Percentiles rank a stretch among this genome's conserved stretches.
Evolutionary conservation across 2,797 vertebrate genomes (phyloP).

Genomic region (Coregonus ussuriensis): DNA sequence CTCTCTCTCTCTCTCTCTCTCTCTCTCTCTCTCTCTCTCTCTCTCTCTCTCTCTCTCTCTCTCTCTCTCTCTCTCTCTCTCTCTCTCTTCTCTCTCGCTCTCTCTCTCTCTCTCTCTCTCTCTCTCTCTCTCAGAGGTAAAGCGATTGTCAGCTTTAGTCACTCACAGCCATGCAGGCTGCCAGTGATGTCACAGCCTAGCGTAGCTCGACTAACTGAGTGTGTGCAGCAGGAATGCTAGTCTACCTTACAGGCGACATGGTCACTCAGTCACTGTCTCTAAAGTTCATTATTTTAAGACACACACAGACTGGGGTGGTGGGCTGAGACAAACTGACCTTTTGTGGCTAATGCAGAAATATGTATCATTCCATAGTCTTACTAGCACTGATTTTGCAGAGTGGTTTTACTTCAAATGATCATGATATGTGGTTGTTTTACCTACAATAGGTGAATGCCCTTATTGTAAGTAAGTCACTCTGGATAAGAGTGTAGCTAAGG

Average conservation of each 20-base stretch:
- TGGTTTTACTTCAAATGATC: background rate
- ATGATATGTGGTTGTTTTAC: background rate
- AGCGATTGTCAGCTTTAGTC: conserved; percentile 66
- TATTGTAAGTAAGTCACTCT: background rate
- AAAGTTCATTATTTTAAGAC: conserved; percentile 36
- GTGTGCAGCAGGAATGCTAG: conserved; percentile 34
- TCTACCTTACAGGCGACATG: background rate
- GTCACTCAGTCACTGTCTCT: conserved; percentile 3
- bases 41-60: conserved; percentile 39
- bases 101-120: conserved; percentile 50
- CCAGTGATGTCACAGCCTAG: conserved; percentile 61
- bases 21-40: conserved; percentile 35
- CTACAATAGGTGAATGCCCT: background rate
- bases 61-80: conserved; percentile 25
- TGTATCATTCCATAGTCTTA: too few species aligned
- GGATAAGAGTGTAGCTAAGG: background rate
- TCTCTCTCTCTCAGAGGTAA: conserved; percentile 5
- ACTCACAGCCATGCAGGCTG: conserved; percentile 38
- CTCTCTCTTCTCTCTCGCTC: background rate
- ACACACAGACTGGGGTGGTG: conserved; percentile 4
- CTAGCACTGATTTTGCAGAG: background rate
- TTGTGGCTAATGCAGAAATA: conserved; percentile 15
- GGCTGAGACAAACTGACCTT: too few species aligned
- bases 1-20: conserved; percentile 32
- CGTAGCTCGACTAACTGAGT: conserved; percentile 38